Evolutionary conservation across 1,140 invertebrate genomes (phyloP).

Genomic region (Pseudoatta argentina): DNA sequence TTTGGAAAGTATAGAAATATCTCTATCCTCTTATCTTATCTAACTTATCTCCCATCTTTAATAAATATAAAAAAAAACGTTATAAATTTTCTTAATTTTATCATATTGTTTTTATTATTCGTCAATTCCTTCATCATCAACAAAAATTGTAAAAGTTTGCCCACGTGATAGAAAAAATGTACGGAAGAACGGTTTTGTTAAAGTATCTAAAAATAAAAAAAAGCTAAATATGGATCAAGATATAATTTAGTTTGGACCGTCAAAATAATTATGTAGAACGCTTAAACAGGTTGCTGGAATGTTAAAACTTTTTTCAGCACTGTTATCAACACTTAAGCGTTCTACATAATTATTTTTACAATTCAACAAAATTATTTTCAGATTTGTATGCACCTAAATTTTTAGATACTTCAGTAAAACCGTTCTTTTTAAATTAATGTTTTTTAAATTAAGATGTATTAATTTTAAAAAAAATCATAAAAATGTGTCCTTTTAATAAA

Average conservation of each 20-base stretch:
- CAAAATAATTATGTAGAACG: no score
- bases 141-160: background rate
- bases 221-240: no score
- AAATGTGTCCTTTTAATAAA: slow-evolving; percentile 17
- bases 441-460: slow-evolving; percentile 1
- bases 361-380: no score
- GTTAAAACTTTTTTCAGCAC: no score
- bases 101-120: background rate
- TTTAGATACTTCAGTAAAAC: no score
- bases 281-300: no score
- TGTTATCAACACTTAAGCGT: no score
- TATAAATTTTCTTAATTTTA: background rate
- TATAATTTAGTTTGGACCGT: no score
- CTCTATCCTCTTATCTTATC: background rate
- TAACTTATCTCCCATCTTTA: background rate
- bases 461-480: background rate
- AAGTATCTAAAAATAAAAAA: no score
- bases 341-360: no score
- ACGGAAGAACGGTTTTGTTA: no score
- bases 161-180: background rate
- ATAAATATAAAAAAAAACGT: background rate
- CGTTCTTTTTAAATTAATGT: background rate
- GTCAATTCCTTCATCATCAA: background rate
- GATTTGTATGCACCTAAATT: no score
- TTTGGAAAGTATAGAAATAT: slow-evolving; percentile 10